Evolutionary conservation across 2,113 vertebrate species (phyloP).

Genomic region (Gymnobelideus leadbeateri): DNA sequence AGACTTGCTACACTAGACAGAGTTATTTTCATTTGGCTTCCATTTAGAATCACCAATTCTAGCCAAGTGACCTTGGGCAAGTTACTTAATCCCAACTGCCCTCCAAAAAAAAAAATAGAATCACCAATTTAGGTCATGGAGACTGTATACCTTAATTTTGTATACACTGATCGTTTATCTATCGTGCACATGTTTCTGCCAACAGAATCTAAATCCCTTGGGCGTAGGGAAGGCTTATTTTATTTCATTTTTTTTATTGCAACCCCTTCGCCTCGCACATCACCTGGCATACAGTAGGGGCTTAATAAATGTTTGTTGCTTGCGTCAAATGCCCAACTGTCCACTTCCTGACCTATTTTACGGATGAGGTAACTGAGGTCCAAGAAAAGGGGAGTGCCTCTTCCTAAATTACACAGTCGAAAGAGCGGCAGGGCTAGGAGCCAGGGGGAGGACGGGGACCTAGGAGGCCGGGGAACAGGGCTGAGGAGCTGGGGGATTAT

Average conservation of each 20-base stretch:
- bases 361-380: not conserved
- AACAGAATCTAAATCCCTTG: not conserved
- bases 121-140: not conserved
- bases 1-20: not conserved
- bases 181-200: not conserved
- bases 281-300: not conserved
- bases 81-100: no score
- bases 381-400: not conserved
- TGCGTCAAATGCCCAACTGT: not conserved
- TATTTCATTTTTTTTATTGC: not conserved
- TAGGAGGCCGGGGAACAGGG: not conserved
- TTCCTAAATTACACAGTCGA: not conserved
- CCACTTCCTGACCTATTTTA: not conserved
- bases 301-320: no score
- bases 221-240: not conserved
- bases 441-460: not conserved
- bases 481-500: accelerated
- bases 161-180: not conserved
- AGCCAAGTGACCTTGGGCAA: no score
- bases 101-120: no score
- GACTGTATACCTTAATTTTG: not conserved
- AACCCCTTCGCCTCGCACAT: not conserved
- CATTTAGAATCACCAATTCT: not conserved
- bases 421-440: not conserved
- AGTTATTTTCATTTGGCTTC: not conserved